Conservation (phyloP, 2,888 invertebrate species). For the Epicampocera succincta region DNA sequence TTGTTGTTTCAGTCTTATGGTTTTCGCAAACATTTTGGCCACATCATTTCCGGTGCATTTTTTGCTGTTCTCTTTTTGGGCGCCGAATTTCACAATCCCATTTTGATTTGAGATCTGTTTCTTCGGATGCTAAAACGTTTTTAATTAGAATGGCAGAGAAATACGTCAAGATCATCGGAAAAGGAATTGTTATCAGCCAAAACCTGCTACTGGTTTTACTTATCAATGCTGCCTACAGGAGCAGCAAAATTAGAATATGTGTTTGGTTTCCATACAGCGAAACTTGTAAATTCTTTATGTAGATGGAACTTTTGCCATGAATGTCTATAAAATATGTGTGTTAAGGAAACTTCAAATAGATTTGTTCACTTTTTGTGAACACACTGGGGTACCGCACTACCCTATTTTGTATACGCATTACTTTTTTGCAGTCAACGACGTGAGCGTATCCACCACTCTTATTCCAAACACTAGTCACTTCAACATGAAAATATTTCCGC, state of each 20-base stretch:
- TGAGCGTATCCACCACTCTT: too few relatives aligned
- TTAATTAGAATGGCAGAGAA: slow-evolving; percentile 57
- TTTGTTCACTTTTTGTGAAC: too few relatives aligned
- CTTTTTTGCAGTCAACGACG: too few relatives aligned
- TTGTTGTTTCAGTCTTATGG: too few relatives aligned
- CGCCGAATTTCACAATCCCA: slow-evolving; percentile 63
- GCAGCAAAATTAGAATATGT: background rate
- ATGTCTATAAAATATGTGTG: too few relatives aligned
- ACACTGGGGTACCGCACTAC: too few relatives aligned
- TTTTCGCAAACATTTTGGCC: background rate
- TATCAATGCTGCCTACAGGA: background rate
- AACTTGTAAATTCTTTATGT: background rate
- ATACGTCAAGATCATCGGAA: slow-evolving; percentile 21
- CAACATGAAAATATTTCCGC: too few relatives aligned
- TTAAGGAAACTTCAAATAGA: too few relatives aligned
- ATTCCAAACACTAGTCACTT: too few relatives aligned
- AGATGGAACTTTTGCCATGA: too few relatives aligned
- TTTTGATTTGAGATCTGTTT: slow-evolving; percentile 55
- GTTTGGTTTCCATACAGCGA: background rate
- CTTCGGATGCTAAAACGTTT: slow-evolving; percentile 24
- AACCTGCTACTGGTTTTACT: slow-evolving; percentile 61
- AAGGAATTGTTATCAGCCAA: slow-evolving; percentile 26
- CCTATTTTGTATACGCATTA: too few relatives aligned
- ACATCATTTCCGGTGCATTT: slow-evolving; percentile 61
- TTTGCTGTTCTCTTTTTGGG: slow-evolving; percentile 53